Percentiles rank a stretch among this genome's conserved stretches.
Conservation (phyloP, 2,797 vertebrate species). For the Coracias cyanogaster region DNA sequence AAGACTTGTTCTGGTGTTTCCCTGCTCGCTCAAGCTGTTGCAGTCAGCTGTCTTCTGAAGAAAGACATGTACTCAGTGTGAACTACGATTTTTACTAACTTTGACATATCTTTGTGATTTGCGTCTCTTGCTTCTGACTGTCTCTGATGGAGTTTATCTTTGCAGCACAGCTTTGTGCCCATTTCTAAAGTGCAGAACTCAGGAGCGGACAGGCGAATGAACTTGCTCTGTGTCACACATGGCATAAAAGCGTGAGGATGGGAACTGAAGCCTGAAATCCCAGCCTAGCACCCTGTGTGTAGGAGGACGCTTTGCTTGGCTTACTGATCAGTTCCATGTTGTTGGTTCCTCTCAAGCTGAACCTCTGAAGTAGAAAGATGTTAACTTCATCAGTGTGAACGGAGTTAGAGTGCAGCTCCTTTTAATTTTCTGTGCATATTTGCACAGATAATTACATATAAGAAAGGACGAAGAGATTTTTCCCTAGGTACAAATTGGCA, state of each 20-base stretch:
- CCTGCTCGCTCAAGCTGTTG: background rate
- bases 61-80: background rate
- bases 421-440: background rate
- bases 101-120: background rate
- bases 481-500: background rate
- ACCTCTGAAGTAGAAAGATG: background rate
- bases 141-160: background rate
- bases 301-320: background rate
- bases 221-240: background rate
- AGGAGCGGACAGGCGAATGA: background rate
- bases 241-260: background rate
- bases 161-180: background rate
- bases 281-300: background rate
- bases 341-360: background rate
- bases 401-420: background rate
- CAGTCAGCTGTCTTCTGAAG: background rate
- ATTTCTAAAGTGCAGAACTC: background rate
- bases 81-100: background rate
- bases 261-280: background rate
- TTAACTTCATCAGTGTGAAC: background rate
- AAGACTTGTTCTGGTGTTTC: background rate
- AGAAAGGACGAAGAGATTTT: background rate
- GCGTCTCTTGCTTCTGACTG: background rate
- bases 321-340: background rate
- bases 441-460: background rate